Percentiles rank a stretch among this genome's conserved stretches.
Conservation (phyloP, 2,797 vertebrate genomes). For the Pseudochirops cupreus region DNA sequence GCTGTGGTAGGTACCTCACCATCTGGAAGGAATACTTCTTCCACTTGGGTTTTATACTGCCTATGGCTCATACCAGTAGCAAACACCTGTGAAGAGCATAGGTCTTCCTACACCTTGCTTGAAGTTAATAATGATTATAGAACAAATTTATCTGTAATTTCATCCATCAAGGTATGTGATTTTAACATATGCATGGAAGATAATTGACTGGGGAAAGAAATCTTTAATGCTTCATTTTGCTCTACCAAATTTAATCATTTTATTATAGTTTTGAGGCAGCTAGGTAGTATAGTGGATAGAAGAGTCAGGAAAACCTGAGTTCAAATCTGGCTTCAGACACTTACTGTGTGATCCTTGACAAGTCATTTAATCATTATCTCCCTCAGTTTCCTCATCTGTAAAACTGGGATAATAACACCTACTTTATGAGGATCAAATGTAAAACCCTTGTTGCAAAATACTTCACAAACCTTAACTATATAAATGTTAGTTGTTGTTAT, state of each 20-base stretch:
- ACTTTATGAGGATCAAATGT: not conserved
- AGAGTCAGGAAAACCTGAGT: not conserved
- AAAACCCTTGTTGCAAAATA: not conserved
- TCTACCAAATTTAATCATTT: not conserved
- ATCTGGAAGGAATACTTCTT: not conserved
- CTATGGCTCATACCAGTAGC: not conserved
- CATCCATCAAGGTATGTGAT: not conserved
- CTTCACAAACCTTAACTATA: not conserved
- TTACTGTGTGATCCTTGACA: not conserved
- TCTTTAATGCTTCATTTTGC: not conserved
- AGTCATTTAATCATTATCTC: not conserved
- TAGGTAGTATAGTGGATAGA: not conserved
- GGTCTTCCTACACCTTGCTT: not conserved
- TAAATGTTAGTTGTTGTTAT: not conserved
- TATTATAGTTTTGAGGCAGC: not conserved
- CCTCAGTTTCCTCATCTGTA: not conserved
- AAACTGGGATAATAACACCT: not conserved
- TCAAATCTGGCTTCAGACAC: not conserved
- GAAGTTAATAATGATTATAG: not conserved
- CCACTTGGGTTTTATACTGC: not conserved
- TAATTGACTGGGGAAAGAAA: not conserved
- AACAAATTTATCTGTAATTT: not conserved
- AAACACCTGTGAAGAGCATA: not conserved
- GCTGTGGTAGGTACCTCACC: not conserved
- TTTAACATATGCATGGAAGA: not conserved